Base-by-base conservation (phyloP, 2,797 vertebrate species). In the Prionace glauca region DNA sequence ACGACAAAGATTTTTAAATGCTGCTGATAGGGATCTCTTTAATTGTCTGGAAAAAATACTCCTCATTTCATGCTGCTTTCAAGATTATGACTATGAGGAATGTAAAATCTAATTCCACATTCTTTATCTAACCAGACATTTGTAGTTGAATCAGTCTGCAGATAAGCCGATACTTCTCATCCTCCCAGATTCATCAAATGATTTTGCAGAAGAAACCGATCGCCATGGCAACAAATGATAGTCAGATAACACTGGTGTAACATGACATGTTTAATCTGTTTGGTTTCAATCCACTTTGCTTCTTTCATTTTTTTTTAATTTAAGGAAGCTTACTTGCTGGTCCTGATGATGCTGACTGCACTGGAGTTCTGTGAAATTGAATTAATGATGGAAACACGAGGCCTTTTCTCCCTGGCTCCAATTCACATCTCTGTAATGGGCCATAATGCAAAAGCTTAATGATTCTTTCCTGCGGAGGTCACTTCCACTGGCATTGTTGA, bases 371-470 rank as follows among this genome's bases (percentile, higher is more conserved):
- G 95, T 96, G 96, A 96, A 95, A 96, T 67, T 95, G 95, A 96
- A 96, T 96, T 96, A 96, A 96, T 97, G 97, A 97, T 97, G 97
- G 96, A 97, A 97, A 97, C 50, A 96, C 96, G 96, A 97, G 72
- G 95, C 0, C 0, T 77, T 97, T 91, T 95, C 96, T 96, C 95
- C 96, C 29, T 94, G 96, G 96, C 96, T 96, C 96, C 96, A 96
- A 97, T 96, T 96, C 88, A 96, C 96, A 96, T 96, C 87, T 95
- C 77, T 97, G 86, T 95, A 96, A 96, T 96, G 91, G 24, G n/a
- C 8, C 60, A 96, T 95, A 96, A 29, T 95, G 60, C 74, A 95
- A 20, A 96, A 96, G 96, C 96, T 97, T 97, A 96, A 97, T 97
- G 97, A 96, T 32, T 96, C 96, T 96, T 45, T 71, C 65, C 36